phyloP scores from a whole-genome alignment of 2,797 vertebrate genomes.

The Apogon talboti region DNA sequence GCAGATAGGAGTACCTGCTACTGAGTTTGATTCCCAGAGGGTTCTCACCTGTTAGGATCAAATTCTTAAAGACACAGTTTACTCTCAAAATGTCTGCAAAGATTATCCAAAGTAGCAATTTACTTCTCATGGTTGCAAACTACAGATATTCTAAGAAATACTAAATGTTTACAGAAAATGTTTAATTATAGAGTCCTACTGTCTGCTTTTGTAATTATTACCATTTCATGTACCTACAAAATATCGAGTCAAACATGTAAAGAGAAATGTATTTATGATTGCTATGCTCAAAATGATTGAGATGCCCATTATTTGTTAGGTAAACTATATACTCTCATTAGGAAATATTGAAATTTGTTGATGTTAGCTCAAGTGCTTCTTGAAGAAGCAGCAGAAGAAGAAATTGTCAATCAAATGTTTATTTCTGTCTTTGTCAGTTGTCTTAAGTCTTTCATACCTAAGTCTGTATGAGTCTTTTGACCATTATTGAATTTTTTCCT shows the following conservation, averaged over 20 bases:
- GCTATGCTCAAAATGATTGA: neutral
- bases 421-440: neutral
- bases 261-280: neutral
- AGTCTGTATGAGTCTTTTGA: neutral
- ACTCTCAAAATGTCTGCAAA: conserved; percentile 1
- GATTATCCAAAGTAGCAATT: neutral
- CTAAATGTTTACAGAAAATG: neutral
- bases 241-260: neutral
- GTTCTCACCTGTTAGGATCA: conserved; percentile 3
- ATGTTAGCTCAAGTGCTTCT: neutral
- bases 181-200: neutral
- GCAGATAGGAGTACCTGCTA: neutral
- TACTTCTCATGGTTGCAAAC: neutral
- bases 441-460: neutral
- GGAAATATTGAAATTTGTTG: neutral
- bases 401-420: neutral
- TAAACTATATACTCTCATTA: neutral
- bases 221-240: neutral
- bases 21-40: neutral
- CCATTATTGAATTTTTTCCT: neutral
- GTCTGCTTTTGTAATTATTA: neutral
- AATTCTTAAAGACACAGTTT: neutral
- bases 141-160: neutral
- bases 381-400: neutral
- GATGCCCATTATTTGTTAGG: neutral